Evolutionary conservation across 2,888 invertebrate species (phyloP), one percentile per base, ranked within the genome.

Genomic region (Latheticus oryzae): DNA sequence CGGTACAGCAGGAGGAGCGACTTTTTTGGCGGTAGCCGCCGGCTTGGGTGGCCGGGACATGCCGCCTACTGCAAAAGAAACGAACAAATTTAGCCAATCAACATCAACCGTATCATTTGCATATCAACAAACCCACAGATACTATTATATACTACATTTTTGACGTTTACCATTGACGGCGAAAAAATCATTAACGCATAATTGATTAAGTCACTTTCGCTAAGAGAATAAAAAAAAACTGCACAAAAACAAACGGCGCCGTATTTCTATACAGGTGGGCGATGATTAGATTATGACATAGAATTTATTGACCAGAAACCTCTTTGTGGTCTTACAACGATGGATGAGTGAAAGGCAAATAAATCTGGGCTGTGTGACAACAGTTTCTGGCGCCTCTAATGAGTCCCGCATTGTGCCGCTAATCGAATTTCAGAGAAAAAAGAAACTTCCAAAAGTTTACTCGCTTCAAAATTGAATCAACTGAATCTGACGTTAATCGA

Each of bases 21-120:
- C 93, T 82, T 93, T 92, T 82, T 94, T 94, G 75, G 90, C 91
- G 81, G 92, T 92, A 78, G 90, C 87, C 79, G 89, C 87, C 80
- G 87, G 85, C 83, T 88, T 88, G 75, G 86, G 87, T 73, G 91
- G 88, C 83, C 93, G 90, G 78, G 89, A 90, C 90, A 93, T 91
- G 78, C 93, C 93, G 85, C 91, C 92, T 85, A 90, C 91, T 91
- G 85, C 48, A 84, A 85, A 72, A 76, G 71, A 71, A 72, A 71
- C 69, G 73, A 74, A 68, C 69, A 66, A 26, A 13, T 26, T 16
- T 12, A 42, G 8, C n/a, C n/a, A n/a, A n/a, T n/a, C 35, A 23
- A 51, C 32, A 28, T 7, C 28, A 43, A 35, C 33, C 16, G 33
- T 23, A 11, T 33, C 30, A 51, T 51, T 51, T 40, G 15, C 51